Conservation (phyloP, 2,888 invertebrate species). For the Anthoptus insignis region DNA sequence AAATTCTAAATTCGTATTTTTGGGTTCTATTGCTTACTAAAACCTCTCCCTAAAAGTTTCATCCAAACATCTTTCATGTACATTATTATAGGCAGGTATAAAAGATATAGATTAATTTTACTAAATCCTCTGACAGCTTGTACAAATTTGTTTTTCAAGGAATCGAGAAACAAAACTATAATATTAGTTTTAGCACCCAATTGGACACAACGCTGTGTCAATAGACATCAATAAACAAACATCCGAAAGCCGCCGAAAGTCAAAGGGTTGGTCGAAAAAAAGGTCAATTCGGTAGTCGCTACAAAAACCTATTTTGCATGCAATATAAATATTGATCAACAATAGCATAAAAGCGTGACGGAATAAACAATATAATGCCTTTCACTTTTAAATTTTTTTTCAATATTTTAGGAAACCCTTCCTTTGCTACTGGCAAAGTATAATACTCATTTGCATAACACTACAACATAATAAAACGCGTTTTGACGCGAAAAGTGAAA, state of each 20-base stretch:
- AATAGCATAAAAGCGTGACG: constrained; percentile 75
- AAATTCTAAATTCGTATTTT: too few relatives aligned
- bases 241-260: constrained; percentile 46
- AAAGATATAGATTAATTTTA: too few relatives aligned
- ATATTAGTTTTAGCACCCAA: constrained; percentile 54
- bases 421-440: constrained; percentile 77
- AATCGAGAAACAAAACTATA: constrained; percentile 14
- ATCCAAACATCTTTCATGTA: too few relatives aligned
- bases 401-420: constrained; percentile 76
- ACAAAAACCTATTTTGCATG: constrained; percentile 84
- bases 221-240: constrained; percentile 64
- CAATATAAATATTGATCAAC: constrained; percentile 83
- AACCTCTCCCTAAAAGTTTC: too few relatives aligned
- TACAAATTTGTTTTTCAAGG: not conserved
- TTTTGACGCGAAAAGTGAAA: constrained; percentile 84
- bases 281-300: constrained; percentile 76
- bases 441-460: constrained; percentile 83
- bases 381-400: constrained; percentile 82
- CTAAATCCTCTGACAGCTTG: too few relatives aligned
- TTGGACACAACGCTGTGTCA: constrained; percentile 64
- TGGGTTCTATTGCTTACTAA: too few relatives aligned
- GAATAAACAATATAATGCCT: constrained; percentile 77
- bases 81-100: too few relatives aligned
- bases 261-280: constrained; percentile 81
- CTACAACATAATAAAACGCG: constrained; percentile 72